phyloP scores from a whole-genome alignment of 2,113 vertebrate species.

The Cettia cetti region DNA sequence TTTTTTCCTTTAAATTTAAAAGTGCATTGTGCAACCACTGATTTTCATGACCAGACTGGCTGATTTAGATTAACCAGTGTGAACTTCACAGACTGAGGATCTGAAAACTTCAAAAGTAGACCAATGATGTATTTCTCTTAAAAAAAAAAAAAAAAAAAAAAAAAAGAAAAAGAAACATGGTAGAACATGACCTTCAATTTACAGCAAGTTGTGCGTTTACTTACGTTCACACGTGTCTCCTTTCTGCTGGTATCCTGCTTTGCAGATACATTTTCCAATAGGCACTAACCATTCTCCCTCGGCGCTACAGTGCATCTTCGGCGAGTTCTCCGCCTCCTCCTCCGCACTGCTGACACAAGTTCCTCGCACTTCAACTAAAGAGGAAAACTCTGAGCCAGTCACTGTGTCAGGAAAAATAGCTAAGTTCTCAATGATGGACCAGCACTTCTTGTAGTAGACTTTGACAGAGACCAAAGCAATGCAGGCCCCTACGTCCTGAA shows the following conservation, averaged over 20 bases:
- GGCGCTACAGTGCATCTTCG: slow-evolving; percentile 98
- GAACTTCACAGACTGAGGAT: background rate
- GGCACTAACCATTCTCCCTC: slow-evolving; percentile 99
- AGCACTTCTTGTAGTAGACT: slow-evolving; percentile 99
- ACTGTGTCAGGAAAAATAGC: slow-evolving; percentile 98
- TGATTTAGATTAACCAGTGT: background rate
- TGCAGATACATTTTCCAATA: slow-evolving; percentile 99
- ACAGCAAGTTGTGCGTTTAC: slow-evolving; percentile 60
- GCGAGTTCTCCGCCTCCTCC: slow-evolving; percentile 95
- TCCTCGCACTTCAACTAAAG: slow-evolving; percentile 96
- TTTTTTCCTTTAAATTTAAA: background rate
- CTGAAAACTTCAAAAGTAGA: background rate
- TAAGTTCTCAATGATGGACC: slow-evolving; percentile 99
- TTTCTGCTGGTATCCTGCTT: slow-evolving; percentile 97
- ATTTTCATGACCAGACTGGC: background rate
- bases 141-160: background rate
- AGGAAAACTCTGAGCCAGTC: slow-evolving; percentile 98
- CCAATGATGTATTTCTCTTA: background rate
- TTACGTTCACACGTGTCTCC: slow-evolving; percentile 97
- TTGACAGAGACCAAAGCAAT: slow-evolving; percentile 99
- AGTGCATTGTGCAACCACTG: background rate
- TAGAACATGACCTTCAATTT: background rate
- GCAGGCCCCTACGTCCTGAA: slow-evolving; percentile 98
- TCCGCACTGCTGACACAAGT: slow-evolving; percentile 92
- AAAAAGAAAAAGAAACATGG: background rate